Percentiles rank a stretch among this genome's conserved stretches.
These are phyloP conservation scores for Acomys russatus DNA, from an alignment of 2,797 vertebrate genomes.

Conservation along the genomic window DNA sequence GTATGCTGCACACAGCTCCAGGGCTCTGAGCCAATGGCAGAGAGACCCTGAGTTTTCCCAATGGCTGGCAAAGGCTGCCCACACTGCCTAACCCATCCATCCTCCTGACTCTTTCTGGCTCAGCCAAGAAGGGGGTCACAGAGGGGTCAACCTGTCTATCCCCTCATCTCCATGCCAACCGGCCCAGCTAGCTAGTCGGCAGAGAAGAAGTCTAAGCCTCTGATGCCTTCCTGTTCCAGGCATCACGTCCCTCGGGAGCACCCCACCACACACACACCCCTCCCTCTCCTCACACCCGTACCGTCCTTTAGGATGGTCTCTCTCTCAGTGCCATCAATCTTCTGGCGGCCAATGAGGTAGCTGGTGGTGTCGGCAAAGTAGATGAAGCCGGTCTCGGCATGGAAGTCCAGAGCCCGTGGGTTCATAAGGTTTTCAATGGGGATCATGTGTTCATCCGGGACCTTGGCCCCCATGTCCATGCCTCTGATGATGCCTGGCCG, in stretches of 20 bases:
- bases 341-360: constrained; percentile 98
- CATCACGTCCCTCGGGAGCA: accelerated
- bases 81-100: constrained; percentile 74
- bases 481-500: constrained; percentile 97
- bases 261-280: accelerated
- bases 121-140: constrained; percentile 79
- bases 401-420: constrained; percentile 97
- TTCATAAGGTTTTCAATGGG: constrained; percentile 99
- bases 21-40: constrained; percentile 72
- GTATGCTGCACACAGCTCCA: background rate
- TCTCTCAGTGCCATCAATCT: constrained; percentile 96
- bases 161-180: constrained; percentile 82
- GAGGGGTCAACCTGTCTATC: constrained; percentile 80
- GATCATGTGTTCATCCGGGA: constrained; percentile 98
- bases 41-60: constrained; percentile 76
- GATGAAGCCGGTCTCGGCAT: constrained; percentile 96
- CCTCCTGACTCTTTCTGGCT: constrained; percentile 69
- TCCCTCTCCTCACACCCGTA: constrained; percentile 65
- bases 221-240: background rate
- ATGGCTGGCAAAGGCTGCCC: constrained; percentile 62
- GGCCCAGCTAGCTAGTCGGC: constrained; percentile 49
- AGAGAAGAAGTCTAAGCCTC: background rate
- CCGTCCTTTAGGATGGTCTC: constrained; percentile 98
- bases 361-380: constrained; percentile 99
- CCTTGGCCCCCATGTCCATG: constrained; percentile 97